These are phyloP conservation scores for Selene dorsalis DNA, from an alignment of 2,797 vertebrate species.

Conservation along the genomic window DNA sequence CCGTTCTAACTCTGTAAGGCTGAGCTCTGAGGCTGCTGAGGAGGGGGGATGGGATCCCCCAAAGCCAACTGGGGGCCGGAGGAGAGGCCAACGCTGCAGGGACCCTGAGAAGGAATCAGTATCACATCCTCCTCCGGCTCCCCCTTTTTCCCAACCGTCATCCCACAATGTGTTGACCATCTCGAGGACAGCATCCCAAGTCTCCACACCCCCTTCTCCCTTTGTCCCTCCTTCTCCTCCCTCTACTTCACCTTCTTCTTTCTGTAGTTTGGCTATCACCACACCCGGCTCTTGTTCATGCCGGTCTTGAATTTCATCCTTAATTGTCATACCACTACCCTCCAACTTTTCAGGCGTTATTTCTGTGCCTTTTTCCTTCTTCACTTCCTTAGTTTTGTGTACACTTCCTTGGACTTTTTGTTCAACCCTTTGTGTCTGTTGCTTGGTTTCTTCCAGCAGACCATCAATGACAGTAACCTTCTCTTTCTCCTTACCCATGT, in stretches of 20 bases:
- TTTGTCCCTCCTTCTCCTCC: constrained; percentile 38
- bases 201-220: constrained; percentile 68
- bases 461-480: constrained; percentile 12
- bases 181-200: constrained; percentile 84
- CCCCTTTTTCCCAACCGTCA: constrained; percentile 76
- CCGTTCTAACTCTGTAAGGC: constrained; percentile 82
- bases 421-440: constrained; percentile 43
- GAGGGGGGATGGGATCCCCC: constrained; percentile 86
- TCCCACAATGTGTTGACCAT: constrained; percentile 87
- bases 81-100: constrained; percentile 84
- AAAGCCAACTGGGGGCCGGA: constrained; percentile 84
- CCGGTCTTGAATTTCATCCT: constrained; percentile 26
- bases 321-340: constrained; percentile 11
- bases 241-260: constrained; percentile 54
- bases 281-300: constrained; percentile 43
- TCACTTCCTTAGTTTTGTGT: constrained; percentile 40
- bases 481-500: constrained; percentile 43
- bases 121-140: constrained; percentile 64
- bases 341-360: constrained; percentile 25
- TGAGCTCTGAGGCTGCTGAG: constrained; percentile 83
- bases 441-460: constrained; percentile 42
- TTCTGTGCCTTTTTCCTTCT: constrained; percentile 16
- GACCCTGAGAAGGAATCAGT: constrained; percentile 81
- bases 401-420: constrained; percentile 30
- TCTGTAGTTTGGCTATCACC: constrained; percentile 30